Evolutionary conservation across 2,113 vertebrate genomes (phyloP).

Genomic region (Siniperca chuatsi): DNA sequence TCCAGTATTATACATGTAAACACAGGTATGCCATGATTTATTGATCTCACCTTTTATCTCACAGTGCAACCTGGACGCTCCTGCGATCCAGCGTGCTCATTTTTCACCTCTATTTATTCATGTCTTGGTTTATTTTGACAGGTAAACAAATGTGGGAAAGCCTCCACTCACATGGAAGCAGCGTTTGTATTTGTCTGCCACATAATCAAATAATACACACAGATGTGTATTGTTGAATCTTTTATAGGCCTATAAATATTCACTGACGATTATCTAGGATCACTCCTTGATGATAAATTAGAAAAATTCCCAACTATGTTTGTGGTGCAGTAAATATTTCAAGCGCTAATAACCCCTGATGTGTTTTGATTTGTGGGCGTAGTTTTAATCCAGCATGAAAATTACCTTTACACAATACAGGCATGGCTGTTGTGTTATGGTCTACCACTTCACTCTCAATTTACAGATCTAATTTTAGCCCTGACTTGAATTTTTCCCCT

Average conservation of each 20-base stretch:
- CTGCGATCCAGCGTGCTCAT: slow-evolving; percentile 1
- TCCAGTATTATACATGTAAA: slow-evolving; percentile 55
- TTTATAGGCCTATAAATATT: slow-evolving; percentile 44
- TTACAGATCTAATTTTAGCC: slow-evolving; percentile 71
- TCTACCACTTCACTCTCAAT: slow-evolving; percentile 50
- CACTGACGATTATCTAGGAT: slow-evolving; percentile 21
- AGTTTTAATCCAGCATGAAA: slow-evolving; percentile 32
- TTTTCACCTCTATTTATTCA: slow-evolving; percentile 42
- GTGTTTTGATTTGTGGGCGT: slow-evolving; percentile 9
- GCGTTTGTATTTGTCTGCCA: slow-evolving; percentile 17
- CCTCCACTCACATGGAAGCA: not conserved
- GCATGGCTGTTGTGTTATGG: slow-evolving; percentile 44
- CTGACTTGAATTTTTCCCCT: slow-evolving; percentile 37
- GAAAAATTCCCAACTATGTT: not conserved
- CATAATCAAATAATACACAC: slow-evolving; percentile 18
- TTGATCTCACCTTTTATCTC: slow-evolving; percentile 51
- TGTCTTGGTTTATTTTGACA: slow-evolving; percentile 38
- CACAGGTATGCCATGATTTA: slow-evolving; percentile 38
- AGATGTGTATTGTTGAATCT: slow-evolving; percentile 46
- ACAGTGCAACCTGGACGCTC: slow-evolving; percentile 17
- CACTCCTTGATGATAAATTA: slow-evolving; percentile 21
- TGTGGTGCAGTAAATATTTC: slow-evolving; percentile 23
- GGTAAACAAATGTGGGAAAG: slow-evolving; percentile 30
- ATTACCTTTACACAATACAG: slow-evolving; percentile 39
- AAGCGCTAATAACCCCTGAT: not conserved